Evolutionary conservation across 92 coral and sea anemone genomes (phyloP).

Genomic region (Heliopora coerulea): DNA sequence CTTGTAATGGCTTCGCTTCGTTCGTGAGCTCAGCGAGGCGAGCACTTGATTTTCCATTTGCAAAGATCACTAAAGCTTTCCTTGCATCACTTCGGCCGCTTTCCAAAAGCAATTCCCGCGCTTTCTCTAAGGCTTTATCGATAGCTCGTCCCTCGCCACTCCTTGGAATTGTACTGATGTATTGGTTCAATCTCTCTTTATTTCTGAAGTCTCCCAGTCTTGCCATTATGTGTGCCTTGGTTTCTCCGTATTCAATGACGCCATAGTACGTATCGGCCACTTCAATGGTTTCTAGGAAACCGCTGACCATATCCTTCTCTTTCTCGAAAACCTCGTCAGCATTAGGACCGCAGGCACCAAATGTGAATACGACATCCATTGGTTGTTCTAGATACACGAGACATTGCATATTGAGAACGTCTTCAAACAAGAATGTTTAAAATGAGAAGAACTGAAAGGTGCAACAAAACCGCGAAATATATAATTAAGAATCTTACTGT

Average conservation of each 20-base stretch:
- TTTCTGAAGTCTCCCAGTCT: conserved; percentile 36
- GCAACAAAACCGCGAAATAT: too few relatives aligned
- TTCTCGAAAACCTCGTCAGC: conserved; percentile 40
- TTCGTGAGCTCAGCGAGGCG: conserved; percentile 35
- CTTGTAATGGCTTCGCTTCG: conserved; percentile 30
- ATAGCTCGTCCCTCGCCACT: conserved; percentile 42
- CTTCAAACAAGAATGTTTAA: too few relatives aligned
- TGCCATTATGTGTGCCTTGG: conserved; percentile 29
- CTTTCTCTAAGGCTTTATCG: conserved; percentile 32
- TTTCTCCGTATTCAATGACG: conserved; percentile 34
- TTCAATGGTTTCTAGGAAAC: conserved; percentile 35
- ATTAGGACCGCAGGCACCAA: conserved; percentile 45
- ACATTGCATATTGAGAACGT: too few relatives aligned
- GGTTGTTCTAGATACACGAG: conserved; percentile 6
- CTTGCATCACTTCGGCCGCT: conserved; percentile 36
- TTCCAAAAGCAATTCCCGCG: conserved; percentile 20
- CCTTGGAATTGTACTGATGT: conserved; percentile 24
- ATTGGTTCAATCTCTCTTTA: conserved; percentile 32
- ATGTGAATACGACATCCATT: conserved; percentile 35
- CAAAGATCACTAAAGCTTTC: conserved; percentile 40
- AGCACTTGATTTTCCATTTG: conserved; percentile 36
- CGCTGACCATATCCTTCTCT: conserved; percentile 44
- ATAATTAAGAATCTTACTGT: too few relatives aligned
- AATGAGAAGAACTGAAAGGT: too few relatives aligned
- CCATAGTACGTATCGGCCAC: conserved; percentile 35